Evolutionary conservation across 2,113 vertebrate species (phyloP), one percentile per base, ranked within the genome.

Genomic region (Malurus alboscapulatus): DNA sequence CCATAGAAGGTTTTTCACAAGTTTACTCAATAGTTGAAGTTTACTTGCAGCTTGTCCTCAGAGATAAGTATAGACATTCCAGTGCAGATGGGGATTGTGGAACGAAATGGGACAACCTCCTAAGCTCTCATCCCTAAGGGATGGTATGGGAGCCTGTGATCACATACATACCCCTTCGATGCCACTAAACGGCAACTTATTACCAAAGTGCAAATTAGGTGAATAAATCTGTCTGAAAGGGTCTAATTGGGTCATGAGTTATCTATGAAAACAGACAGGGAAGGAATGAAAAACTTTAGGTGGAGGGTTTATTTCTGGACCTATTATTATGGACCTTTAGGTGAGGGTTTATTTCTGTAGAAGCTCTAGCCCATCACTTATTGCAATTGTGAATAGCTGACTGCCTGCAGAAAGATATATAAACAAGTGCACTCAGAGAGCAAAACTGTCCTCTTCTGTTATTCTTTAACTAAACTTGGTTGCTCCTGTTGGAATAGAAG

Each of bases 211-310:
- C 75, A 93, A 88, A 80, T 83, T 72, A 65, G 76, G 72, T 92
- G 79, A 93, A 61, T 44, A 78, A 88, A 84, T 30, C 68, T 81
- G 44, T 53, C 79, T 74, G 68, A 87, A 96, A 81, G n/a, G 61
- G 13, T 21, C 18, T 92, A 25, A 55, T 0, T 78, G 45, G 72
- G 40, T 19, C 78, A 81, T 5, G 22, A 92, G 9, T 74, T 74
- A 88, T 36, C 63, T 78, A 22, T 0, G 1, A 91, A 68, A 91
- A 72, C 8, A 59, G 48, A 48, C 4, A 40, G 15, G 53, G 82
- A 77, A 88, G 24, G 47, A 86, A 63, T 20, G 36, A 77, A 88
- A 92, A 81, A 34, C 1, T 81, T 59, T 32, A 85, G 24, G 68
- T 55, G 34, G 48, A 20, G 24, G 71, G 47, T 69, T 93, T 79